Base-by-base conservation (phyloP, 2,113 vertebrate genomes). In the Pachypanchax playfairii region DNA sequence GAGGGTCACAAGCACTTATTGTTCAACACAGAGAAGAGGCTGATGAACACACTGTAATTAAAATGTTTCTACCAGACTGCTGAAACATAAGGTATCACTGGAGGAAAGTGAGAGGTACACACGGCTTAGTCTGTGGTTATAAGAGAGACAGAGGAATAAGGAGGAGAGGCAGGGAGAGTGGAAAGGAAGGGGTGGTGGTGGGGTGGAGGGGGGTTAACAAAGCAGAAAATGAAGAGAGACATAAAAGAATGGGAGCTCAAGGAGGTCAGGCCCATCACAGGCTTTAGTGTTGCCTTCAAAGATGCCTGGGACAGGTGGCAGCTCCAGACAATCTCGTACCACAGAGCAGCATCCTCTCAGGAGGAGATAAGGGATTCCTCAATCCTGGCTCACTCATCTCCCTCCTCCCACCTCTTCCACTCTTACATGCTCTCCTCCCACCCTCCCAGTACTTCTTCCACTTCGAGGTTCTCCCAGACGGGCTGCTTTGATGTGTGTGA, bases 271-370 rank as follows among this genome's bases (percentile, higher is more conserved):
- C 91, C 93, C 94, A 96, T 98, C 96, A 96, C 92, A 94, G 93
- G 93, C 94, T 97, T 87, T 94, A 96, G 91, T 79, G 56, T 94
- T 93, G 93, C 92, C 94, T 98, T 98, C 95, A 98, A 96, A 98
- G 96, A 96, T 96, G 94, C 90, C 92, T 93, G 95, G 94, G 96
- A 97, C 96, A 98, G 96, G 94, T 98, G 96, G 94, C 95, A 95
- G 95, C 96, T 95, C 93, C 90, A 95, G 95, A 97, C 95, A 98
- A 97, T 97, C 92, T 92, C 82, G 56, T 86, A 87, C 93, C 90
- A 88, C 92, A 93, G 90, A 92, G 92, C 89, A 91, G 91, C 92
- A 94, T 94, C 93, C 93, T 92, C 93, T 90, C 87, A 92, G 78
- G 66, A 92, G 24, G 90, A 96, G 96, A 98, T 99, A 98, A 98